These are phyloP conservation scores for Arrhopalites spinosus DNA, from an alignment of 2,888 invertebrate species.

Conservation along the genomic window DNA sequence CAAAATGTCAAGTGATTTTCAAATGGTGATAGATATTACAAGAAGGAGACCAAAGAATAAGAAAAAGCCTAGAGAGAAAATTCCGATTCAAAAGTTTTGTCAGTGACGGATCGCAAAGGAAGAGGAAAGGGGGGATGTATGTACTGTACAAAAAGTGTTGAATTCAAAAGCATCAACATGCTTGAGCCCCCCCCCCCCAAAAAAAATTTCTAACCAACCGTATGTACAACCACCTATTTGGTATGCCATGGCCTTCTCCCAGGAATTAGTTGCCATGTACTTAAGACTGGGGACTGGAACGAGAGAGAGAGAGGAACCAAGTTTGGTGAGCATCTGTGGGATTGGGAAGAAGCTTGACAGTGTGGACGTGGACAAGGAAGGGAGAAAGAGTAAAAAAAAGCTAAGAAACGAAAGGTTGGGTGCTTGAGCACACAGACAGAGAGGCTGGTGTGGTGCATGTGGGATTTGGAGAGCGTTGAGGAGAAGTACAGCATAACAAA, in stretches of 20 bases:
- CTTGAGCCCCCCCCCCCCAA: no score
- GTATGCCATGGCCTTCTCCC: no score
- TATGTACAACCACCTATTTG: no score
- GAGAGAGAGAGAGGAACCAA: not conserved
- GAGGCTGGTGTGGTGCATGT: not conserved
- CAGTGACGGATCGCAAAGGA: constrained; percentile 38
- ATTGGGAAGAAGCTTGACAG: not conserved
- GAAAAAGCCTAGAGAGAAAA: constrained; percentile 31
- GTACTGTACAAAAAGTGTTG: no score
- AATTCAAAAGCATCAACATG: no score
- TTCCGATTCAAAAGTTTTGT: constrained; percentile 37
- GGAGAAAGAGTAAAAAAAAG: constrained; percentile 2
- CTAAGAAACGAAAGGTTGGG: no score
- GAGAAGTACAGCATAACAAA: not conserved
- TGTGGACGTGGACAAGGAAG: no score
- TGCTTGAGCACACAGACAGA: not conserved
- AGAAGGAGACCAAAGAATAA: not conserved
- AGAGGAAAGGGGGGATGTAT: constrained; percentile 13
- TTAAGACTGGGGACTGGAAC: not conserved
- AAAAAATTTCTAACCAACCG: no score
- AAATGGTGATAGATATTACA: no score
- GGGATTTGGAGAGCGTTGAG: not conserved
- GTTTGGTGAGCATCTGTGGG: no score
- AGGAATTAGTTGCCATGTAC: no score
- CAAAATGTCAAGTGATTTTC: no score